phyloP scores from a whole-genome alignment of 2,797 vertebrate species.

The Phoeniculus purpureus region DNA sequence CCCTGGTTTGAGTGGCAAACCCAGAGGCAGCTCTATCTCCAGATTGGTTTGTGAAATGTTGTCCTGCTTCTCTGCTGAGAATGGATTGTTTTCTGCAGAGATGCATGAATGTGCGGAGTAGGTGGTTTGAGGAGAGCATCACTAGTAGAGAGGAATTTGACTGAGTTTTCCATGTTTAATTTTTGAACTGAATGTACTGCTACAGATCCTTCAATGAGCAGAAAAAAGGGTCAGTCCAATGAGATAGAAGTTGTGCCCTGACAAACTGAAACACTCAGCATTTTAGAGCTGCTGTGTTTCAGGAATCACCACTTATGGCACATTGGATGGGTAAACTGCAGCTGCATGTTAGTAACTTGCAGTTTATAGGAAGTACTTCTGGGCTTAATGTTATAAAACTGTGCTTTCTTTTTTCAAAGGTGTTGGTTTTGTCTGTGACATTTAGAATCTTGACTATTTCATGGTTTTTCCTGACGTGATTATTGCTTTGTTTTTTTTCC shows the following conservation, averaged over 20 bases:
- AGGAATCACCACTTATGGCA: no score
- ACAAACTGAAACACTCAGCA: not conserved
- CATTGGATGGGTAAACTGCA: not conserved
- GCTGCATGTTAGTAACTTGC: not conserved
- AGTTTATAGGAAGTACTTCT: not conserved
- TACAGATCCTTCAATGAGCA: not conserved
- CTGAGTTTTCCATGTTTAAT: not conserved
- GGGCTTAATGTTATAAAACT: not conserved
- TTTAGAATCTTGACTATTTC: not conserved
- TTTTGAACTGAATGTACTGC: not conserved
- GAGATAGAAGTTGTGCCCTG: not conserved
- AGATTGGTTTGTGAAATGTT: no score
- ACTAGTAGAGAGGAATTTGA: not conserved
- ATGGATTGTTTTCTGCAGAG: no score
- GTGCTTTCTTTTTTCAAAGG: not conserved
- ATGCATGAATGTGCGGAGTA: no score
- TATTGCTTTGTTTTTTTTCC: slow-evolving; percentile 80
- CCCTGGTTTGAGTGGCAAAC: no score
- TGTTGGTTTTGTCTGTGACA: not conserved
- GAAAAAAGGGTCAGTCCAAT: not conserved
- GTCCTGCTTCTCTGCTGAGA: no score
- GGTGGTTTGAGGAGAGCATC: no score
- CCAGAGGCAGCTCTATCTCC: no score
- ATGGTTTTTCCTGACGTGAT: slow-evolving; percentile 60
- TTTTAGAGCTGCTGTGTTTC: not conserved